A percentile compares a stretch with the other conserved stretches of the same genome.
Conservation (phyloP, 2,797 vertebrate species). For the Microchirus variegatus region DNA sequence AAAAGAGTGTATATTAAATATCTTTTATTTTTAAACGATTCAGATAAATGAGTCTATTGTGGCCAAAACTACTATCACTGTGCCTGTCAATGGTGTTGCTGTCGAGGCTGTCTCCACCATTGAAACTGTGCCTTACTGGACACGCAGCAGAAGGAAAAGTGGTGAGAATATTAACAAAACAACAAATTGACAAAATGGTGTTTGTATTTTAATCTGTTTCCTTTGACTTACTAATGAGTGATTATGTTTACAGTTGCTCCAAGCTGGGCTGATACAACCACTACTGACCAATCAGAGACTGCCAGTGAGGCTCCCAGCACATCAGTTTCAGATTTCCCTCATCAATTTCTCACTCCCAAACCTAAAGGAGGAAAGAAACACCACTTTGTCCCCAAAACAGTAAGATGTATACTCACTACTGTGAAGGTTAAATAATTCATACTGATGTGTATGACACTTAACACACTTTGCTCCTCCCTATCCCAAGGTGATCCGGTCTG, state of each 20-base stretch:
- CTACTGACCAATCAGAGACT: slow-evolving; percentile 81
- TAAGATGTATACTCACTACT: slow-evolving; percentile 49
- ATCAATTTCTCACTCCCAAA: slow-evolving; percentile 71
- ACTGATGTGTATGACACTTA: neutral
- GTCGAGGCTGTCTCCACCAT: slow-evolving; percentile 92
- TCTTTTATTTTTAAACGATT: slow-evolving; percentile 6
- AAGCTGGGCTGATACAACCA: slow-evolving; percentile 78
- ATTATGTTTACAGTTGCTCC: slow-evolving; percentile 53
- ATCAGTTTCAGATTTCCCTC: slow-evolving; percentile 53
- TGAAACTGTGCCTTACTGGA: slow-evolving; percentile 86
- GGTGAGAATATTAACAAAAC: slow-evolving; percentile 67
- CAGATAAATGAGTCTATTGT: slow-evolving; percentile 93
- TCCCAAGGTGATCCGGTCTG: slow-evolving; percentile 91
- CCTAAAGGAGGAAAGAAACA: slow-evolving; percentile 83
- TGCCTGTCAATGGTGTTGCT: slow-evolving; percentile 87
- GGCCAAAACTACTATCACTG: slow-evolving; percentile 90
- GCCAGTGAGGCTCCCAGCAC: slow-evolving; percentile 72
- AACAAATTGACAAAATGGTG: neutral
- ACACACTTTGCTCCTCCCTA: neutral
- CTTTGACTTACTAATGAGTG: too few species aligned
- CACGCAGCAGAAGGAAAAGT: slow-evolving; percentile 81
- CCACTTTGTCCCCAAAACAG: slow-evolving; percentile 91
- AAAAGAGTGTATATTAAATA: neutral
- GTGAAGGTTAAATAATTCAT: neutral
- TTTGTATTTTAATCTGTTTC: too few species aligned